Base-by-base conservation (phyloP, 2,113 vertebrate genomes). In the Nothoprocta perdicaria region DNA sequence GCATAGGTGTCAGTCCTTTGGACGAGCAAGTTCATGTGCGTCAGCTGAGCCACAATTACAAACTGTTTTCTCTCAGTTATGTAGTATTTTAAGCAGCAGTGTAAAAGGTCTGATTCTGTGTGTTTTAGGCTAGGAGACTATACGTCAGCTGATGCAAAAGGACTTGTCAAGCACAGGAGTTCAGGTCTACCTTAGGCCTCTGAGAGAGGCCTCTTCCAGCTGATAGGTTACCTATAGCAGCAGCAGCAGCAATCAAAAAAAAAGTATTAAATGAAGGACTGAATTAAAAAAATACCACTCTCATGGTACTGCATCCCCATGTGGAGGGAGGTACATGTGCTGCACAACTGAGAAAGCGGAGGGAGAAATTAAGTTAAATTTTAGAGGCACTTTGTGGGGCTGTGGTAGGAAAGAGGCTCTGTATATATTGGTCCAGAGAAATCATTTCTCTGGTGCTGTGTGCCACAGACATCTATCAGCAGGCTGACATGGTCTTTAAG, bases 1-100 rank as follows among this genome's bases (percentile, higher is more conserved):
- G 6, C 33, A 26, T 22, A 65, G 77, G n/a, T 72, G 66, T 94
- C 48, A 60, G 66, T 15, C 4, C 9, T 40, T 35, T 14, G 10
- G 66, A 90, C 61, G 78, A 90, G 41, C 66, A 84, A 79, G 40
- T 57, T 55, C 57, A 46, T 81, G 53, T 95, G 40, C 12, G 5
- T 92, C 89, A 93, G n/a, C 80, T 84, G 66, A 90, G 78, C 58
- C 89, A 79, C 84, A 88, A 15, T 40, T 88, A 78, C 0, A 3
- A 90, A n/a, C 41, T 55, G 9, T n/a, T 84, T 88, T 80, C 27
- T 48, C 33, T 72, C 43, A 46, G 8, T 1, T 61, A 85, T 12
- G 5, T 9, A 5, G 27, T 46, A 66, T 17, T 75, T 79, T 46
- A 43, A 75, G 46, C 57, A 80, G 4, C 48, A 71, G 31, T 21